phyloP scores from a whole-genome alignment of 1,140 invertebrate genomes.

The Rhagoletis zephyria region DNA sequence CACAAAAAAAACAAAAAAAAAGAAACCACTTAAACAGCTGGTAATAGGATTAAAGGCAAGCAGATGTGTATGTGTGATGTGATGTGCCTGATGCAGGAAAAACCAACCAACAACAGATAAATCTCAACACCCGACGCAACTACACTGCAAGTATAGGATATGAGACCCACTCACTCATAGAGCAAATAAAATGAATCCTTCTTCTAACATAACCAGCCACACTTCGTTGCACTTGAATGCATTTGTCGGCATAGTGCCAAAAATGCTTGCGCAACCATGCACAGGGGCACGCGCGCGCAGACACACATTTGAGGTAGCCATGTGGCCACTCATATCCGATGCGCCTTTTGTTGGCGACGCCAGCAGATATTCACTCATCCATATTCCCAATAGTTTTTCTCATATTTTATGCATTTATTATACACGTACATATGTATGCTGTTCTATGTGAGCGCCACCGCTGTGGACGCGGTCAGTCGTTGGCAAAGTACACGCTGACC shows the following conservation, averaged over 20 bases:
- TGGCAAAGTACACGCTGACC: neutral
- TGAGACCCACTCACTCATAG: neutral
- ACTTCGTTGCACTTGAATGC: conserved; percentile 43
- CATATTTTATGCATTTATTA: conserved; percentile 35
- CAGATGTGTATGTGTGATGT: neutral
- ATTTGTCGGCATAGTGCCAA: conserved; percentile 35
- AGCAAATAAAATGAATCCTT: conserved; percentile 8
- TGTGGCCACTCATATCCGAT: conserved; percentile 19
- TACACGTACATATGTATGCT: no score
- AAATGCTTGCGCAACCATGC: neutral
- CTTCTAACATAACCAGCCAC: neutral
- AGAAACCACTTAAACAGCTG: neutral
- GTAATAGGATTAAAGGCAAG: conserved; percentile 43
- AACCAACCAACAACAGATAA: conserved; percentile 40
- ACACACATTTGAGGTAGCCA: neutral
- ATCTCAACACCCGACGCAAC: neutral
- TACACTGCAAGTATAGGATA: neutral
- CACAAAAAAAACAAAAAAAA: no score
- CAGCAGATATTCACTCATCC: neutral
- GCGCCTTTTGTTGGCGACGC: neutral
- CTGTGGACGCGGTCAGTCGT: neutral
- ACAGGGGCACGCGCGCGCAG: no score
- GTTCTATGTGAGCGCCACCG: neutral
- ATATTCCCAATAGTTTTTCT: neutral
- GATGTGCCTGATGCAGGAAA: neutral